Base-by-base conservation (phyloP, 2,113 vertebrate genomes). In the Oplegnathus fasciatus region DNA sequence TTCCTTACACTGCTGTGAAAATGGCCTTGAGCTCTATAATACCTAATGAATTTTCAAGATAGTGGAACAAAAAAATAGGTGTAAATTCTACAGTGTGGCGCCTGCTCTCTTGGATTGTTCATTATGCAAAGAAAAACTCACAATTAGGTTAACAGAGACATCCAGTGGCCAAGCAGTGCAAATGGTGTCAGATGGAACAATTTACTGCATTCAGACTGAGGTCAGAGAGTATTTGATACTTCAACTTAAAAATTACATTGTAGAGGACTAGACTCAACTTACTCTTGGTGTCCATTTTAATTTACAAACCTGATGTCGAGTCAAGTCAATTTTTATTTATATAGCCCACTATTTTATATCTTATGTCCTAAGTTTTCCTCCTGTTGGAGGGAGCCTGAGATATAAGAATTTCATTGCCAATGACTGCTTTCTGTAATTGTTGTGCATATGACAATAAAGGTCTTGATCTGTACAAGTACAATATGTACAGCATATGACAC, bases 121-220 rank as follows among this genome's bases (percentile, higher is more conserved):
- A 75, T 20, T 58, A 30, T 22, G 30, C 24, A 40, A 17, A 70
- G 22, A 66, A 28, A 61, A 50, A 0, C 64, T 80, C 67, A 81
- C 30, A 79, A 10, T 48, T 52, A 70, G 91, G 78, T 60, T 22
- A 89, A 91, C 78, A 93, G 93, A 78, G 93, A 94, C 94, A 92
- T 82, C 89, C 72, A 90, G 92, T 92, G 93, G 91, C 61, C 72
- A 50, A 42, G 42, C 20, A 9, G 42, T 52, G 84, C 32, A 64
- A 84, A 60, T 69, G 68, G n/a, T 2, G 68, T 32, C 69, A 66
- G 30, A 28, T 8, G n/a, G 15, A 17, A 15, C 11, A 20, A 44
- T 1, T 24, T 4, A 42, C 9, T 50, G 37, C n/a, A 22, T 20
- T 40, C n/a, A 20, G 37, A 52, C 22, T 20, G 14, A 64, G 5